These are phyloP conservation scores for Cenopis cana DNA, from an alignment of 2,888 invertebrate species.

Conservation along the genomic window DNA sequence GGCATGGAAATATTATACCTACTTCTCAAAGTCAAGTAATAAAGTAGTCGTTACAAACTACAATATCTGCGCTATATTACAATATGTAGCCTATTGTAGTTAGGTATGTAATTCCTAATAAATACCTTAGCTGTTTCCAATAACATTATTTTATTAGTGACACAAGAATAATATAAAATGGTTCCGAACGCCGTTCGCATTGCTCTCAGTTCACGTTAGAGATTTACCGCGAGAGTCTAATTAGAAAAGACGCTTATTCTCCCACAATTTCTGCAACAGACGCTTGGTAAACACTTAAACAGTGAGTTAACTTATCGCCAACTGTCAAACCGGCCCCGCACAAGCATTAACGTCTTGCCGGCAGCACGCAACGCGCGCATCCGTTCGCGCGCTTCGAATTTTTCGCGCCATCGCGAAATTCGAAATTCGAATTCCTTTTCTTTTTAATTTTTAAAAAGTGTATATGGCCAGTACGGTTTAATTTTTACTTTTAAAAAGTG, in stretches of 20 bases:
- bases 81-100: no score
- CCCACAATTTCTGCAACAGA: not conserved
- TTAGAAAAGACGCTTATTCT: not conserved
- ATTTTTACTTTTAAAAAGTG: not conserved
- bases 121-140: no score
- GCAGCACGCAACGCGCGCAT: constrained; percentile 78
- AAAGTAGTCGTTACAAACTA: no score
- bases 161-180: no score
- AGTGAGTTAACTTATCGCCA: constrained; percentile 42
- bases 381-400: constrained; percentile 66
- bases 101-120: no score
- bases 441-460: constrained; percentile 41
- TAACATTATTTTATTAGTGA: no score
- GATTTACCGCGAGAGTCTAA: not conserved
- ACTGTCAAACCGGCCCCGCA: constrained; percentile 57
- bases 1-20: no score
- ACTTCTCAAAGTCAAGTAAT: no score
- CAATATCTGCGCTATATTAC: no score
- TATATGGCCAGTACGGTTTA: not conserved
- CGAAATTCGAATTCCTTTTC: constrained; percentile 53
- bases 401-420: constrained; percentile 71
- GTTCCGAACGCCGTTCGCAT: no score
- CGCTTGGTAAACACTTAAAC: constrained; percentile 14
- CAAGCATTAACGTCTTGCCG: constrained; percentile 70
- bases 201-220: no score